phyloP scores from a whole-genome alignment of 1,140 invertebrate species.

The Zeugodacus cucurbitae region DNA sequence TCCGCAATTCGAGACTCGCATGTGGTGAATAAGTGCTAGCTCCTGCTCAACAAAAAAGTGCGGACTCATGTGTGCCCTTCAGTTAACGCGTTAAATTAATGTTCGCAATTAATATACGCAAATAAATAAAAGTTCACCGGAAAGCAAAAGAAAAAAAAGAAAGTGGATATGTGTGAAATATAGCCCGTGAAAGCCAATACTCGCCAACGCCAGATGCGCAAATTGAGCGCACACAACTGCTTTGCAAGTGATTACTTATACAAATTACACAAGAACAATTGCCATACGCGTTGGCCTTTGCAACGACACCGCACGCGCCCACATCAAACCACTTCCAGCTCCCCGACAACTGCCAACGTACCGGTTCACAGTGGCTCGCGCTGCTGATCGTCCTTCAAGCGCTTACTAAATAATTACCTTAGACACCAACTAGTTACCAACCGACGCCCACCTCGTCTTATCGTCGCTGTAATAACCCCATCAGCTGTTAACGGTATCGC shows the following conservation, averaged over 20 bases:
- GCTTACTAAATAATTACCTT: slow-evolving; percentile 1
- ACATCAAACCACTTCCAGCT: not conserved
- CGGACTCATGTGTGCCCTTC: not conserved
- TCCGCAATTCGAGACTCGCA: not conserved
- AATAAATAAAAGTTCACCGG: not conserved
- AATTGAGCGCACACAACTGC: not conserved
- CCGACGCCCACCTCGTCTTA: not conserved
- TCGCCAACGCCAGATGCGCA: not conserved
- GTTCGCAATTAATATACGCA: not conserved
- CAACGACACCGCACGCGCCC: not conserved
- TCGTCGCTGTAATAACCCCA: not conserved
- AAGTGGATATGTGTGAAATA: not conserved
- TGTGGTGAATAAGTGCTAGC: not conserved
- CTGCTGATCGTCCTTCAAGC: not conserved
- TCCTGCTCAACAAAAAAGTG: not conserved
- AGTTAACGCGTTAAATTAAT: not conserved
- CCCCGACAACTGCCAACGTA: not conserved
- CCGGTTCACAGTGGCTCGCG: not conserved
- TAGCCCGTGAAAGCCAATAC: not conserved
- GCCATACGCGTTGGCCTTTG: not conserved
- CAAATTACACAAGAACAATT: not conserved
- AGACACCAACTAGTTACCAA: not conserved
- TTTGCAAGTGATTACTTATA: not conserved
- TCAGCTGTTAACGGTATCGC: slow-evolving; percentile 10
- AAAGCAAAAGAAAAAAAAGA: not conserved